phyloP scores from a whole-genome alignment of 2,888 invertebrate genomes.

The Melinopterus prodromus region DNA sequence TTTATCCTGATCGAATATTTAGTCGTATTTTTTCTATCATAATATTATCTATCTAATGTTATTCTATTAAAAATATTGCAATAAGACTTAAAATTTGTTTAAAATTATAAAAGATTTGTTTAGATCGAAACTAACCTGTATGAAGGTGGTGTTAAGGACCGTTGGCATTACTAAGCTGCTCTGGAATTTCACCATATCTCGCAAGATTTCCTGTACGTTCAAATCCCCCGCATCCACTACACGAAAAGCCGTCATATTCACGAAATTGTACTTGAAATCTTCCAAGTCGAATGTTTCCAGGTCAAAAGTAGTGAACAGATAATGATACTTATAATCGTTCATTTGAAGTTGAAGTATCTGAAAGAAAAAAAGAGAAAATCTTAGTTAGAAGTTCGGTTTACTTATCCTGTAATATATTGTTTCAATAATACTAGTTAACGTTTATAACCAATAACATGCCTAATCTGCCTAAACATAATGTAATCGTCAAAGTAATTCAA shows the following conservation, averaged over 20 bases:
- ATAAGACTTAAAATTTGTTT: no score
- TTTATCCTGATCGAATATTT: no score
- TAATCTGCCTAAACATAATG: no score
- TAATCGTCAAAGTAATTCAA: no score
- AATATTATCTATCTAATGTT: no score
- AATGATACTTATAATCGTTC: slow-evolving; percentile 87
- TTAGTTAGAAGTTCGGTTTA: background rate
- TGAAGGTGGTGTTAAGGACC: slow-evolving; percentile 55
- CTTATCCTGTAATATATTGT: no score
- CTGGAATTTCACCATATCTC: slow-evolving; percentile 75
- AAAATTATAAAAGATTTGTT: no score
- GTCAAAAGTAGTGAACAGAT: slow-evolving; percentile 78
- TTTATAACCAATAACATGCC: no score
- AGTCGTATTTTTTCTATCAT: no score
- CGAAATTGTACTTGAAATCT: slow-evolving; percentile 92
- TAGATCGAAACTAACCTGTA: slow-evolving; percentile 53
- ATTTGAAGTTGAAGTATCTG: slow-evolving; percentile 83
- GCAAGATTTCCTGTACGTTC: slow-evolving; percentile 71
- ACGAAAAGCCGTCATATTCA: slow-evolving; percentile 92
- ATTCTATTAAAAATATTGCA: no score
- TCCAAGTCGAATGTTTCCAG: slow-evolving; percentile 78
- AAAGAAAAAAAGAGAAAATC: slow-evolving; percentile 45
- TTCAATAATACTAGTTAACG: no score
- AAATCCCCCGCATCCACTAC: slow-evolving; percentile 75
- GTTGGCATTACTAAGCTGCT: slow-evolving; percentile 43